Base-by-base conservation (phyloP, 2,797 vertebrate genomes). In the Artibeus jamaicensis region DNA sequence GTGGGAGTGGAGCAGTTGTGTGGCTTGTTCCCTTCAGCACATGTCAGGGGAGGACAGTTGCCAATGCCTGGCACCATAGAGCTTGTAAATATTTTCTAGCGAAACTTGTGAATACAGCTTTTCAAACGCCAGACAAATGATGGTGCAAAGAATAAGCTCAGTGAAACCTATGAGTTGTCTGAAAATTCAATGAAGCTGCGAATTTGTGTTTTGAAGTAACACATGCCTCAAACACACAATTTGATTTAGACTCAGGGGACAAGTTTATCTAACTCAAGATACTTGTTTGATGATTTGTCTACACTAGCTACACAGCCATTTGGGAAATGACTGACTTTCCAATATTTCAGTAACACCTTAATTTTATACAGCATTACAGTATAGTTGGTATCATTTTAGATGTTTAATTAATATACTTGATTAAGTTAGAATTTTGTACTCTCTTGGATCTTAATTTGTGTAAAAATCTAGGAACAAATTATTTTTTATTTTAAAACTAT, bases 101-200 rank as follows among this genome's bases (percentile, higher is more conserved):
- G 96, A 88, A 92, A 97, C 29, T 77, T 94, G 91, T 93, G 97
- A 97, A 97, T 97, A 21, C 62, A 79, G 86, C 96, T 96, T 97
- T 94, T 86, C 94, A 97, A 93, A 91, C 1, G 79, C 93, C 34
- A 94, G 91, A 95, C 82, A 97, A 97, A 95, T 34, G 83, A 39
- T 34, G 89, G n/a, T 94, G 42, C 37, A 71, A 94, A 82, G 59
- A 96, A 79, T 14, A 21, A 87, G 39, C 67, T 46, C 57, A n/a
- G 74, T 84, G 68, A 22, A 2, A 34, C 5, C 67, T 96, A 21
- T 37, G 39, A 78, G 62, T 93, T 95, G 77, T 94, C 59, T 83
- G 93, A 94, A 96, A 93, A 90, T 67, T 95, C 84, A 97, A n/a
- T 95, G 79, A 94, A 74, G 37, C 77, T 93, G 77, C 11, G 76